Evolutionary conservation across 2,797 vertebrate species (phyloP).

Genomic region (Ibycter americanus): DNA sequence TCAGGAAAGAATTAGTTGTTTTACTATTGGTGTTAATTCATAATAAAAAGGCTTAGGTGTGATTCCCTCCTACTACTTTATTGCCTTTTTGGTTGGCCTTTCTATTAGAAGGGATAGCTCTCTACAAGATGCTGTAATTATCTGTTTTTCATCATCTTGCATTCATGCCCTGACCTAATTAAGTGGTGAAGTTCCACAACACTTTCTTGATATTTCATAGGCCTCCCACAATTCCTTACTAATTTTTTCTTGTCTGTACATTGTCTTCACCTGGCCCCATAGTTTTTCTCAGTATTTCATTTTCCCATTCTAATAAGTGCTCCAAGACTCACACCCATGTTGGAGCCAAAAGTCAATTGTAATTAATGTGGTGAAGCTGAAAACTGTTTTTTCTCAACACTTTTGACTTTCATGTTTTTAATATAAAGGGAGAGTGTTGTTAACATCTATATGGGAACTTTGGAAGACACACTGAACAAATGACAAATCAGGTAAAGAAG

Average conservation of each 20-base stretch:
- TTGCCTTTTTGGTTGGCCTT: background rate
- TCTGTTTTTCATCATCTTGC: background rate
- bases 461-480: background rate
- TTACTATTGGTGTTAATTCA: background rate
- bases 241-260: background rate
- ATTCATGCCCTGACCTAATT: background rate
- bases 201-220: background rate
- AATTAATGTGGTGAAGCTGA: background rate
- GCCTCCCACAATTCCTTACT: background rate
- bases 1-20: background rate
- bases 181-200: background rate
- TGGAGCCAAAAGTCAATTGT: background rate
- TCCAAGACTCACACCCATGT: background rate
- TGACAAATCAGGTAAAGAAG: background rate
- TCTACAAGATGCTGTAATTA: background rate
- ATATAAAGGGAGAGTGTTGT: background rate
- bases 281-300: background rate
- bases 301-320: background rate
- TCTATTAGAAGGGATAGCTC: background rate
- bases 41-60: background rate
- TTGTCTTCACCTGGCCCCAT: background rate
- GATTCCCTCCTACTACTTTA: background rate
- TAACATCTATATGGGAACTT: background rate
- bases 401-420: background rate
- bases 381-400: background rate